These are phyloP conservation scores for Hypsopygia costalis DNA, from an alignment of 2,888 invertebrate species.

Conservation along the genomic window DNA sequence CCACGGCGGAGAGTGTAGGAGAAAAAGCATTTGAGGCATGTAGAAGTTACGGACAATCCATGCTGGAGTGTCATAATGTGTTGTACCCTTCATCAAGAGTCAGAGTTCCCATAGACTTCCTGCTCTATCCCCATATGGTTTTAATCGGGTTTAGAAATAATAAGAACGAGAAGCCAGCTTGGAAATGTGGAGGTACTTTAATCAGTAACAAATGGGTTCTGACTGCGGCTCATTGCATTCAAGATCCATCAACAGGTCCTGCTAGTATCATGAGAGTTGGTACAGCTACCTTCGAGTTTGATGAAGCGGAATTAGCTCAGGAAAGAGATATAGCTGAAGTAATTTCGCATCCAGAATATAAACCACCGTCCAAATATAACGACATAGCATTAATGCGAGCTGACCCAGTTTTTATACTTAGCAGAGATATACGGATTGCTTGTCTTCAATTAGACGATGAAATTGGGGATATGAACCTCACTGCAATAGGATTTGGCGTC, in stretches of 20 bases:
- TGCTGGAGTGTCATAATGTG: slow-evolving; percentile 71
- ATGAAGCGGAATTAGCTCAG: slow-evolving; percentile 71
- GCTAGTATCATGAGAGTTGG: slow-evolving; percentile 77
- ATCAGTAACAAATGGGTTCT: slow-evolving; percentile 64
- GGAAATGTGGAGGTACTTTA: slow-evolving; percentile 72
- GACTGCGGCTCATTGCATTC: slow-evolving; percentile 68
- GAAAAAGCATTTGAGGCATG: slow-evolving; percentile 62
- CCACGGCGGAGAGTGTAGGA: slow-evolving; percentile 32
- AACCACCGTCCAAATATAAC: slow-evolving; percentile 77
- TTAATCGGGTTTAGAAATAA: slow-evolving; percentile 54
- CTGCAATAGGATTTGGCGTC: slow-evolving; percentile 84
- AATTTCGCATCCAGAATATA: slow-evolving; percentile 78
- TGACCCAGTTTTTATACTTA: slow-evolving; percentile 64
- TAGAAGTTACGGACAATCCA: slow-evolving; percentile 48
- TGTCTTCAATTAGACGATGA: slow-evolving; percentile 70
- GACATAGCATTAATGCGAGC: slow-evolving; percentile 84
- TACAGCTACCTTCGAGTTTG: slow-evolving; percentile 72
- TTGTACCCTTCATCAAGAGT: slow-evolving; percentile 45
- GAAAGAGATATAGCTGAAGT: slow-evolving; percentile 64
- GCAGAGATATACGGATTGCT: slow-evolving; percentile 80
- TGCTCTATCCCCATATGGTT: slow-evolving; percentile 84
- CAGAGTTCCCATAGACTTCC: slow-evolving; percentile 63
- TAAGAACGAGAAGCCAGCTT: slow-evolving; percentile 27
- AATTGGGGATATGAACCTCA: slow-evolving; percentile 45
- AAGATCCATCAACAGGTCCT: slow-evolving; percentile 63